Evolutionary conservation across 2,888 invertebrate species (phyloP).

Genomic region (Laspeyria flexula): DNA sequence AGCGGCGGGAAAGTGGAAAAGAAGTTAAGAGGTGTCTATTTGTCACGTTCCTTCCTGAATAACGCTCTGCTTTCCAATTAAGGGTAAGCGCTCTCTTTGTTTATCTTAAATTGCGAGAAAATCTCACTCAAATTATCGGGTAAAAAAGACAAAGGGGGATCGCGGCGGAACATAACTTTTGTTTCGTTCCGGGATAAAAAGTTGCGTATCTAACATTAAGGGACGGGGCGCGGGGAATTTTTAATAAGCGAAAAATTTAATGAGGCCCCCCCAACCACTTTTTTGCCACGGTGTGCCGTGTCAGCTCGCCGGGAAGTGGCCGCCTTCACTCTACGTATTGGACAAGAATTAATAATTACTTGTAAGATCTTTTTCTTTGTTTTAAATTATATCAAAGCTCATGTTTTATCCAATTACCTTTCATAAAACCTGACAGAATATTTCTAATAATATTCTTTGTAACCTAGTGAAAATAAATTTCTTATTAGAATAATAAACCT

Average conservation of each 20-base stretch:
- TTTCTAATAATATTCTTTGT: background rate
- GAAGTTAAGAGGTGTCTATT: conserved; percentile 87
- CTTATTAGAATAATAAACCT: background rate
- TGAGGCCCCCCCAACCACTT: conserved; percentile 71
- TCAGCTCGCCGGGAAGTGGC: conserved; percentile 64
- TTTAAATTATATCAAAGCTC: conserved; percentile 22
- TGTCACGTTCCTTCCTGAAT: conserved; percentile 85
- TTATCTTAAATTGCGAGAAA: conserved; percentile 87
- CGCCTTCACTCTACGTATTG: conserved; percentile 57
- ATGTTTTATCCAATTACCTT: conserved; percentile 29
- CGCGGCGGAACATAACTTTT: conserved; percentile 79
- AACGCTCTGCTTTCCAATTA: conserved; percentile 86
- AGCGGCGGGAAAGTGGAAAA: conserved; percentile 81
- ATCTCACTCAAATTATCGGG: conserved; percentile 86
- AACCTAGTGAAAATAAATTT: background rate
- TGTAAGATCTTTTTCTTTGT: conserved; percentile 36
- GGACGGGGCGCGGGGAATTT: conserved; percentile 82
- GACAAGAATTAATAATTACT: conserved; percentile 56
- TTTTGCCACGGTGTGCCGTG: conserved; percentile 70
- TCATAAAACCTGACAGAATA: conserved; percentile 8
- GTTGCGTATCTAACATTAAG: conserved; percentile 77
- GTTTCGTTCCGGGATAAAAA: conserved; percentile 79
- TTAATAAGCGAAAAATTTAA: conserved; percentile 86
- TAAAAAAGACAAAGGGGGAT: conserved; percentile 80
- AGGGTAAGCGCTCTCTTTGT: conserved; percentile 86